phyloP scores from a whole-genome alignment of 2,888 invertebrate species.

The Hyppa rectilinea region DNA sequence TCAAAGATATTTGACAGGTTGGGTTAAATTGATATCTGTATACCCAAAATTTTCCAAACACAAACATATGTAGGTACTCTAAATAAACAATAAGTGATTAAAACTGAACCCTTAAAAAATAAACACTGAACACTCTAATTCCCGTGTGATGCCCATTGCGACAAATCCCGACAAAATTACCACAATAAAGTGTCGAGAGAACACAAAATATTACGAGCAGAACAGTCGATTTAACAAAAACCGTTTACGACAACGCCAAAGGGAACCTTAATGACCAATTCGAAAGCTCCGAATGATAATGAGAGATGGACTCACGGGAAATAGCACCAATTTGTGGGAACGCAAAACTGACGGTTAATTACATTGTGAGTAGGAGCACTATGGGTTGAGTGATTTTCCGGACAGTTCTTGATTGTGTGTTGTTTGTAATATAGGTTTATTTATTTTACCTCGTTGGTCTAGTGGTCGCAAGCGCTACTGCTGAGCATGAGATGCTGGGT shows the following conservation, averaged over 20 bases:
- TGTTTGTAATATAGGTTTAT: background rate
- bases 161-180: background rate
- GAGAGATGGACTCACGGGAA: conserved; percentile 59
- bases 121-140: background rate
- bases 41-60: too few species aligned
- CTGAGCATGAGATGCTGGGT: too few species aligned
- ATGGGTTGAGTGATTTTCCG: conserved; percentile 16
- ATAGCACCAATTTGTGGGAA: conserved; percentile 66
- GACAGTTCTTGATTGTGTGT: conserved; percentile 17
- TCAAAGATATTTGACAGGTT: too few species aligned
- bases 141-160: background rate
- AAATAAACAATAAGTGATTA: background rate
- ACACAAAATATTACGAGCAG: conserved; percentile 23
- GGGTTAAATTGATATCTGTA: too few species aligned
- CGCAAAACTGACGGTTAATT: conserved; percentile 71
- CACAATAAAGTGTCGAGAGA: background rate
- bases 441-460: too few species aligned
- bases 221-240: conserved; percentile 27
- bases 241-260: conserved; percentile 28
- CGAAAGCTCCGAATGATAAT: conserved; percentile 49
- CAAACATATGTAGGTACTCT: too few species aligned
- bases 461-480: too few species aligned
- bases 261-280: conserved; percentile 46
- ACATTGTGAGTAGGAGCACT: conserved; percentile 62
- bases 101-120: background rate